Evolutionary conservation across 2,113 vertebrate genomes (phyloP), one percentile per base, ranked within the genome.

Genomic region (Bos taurus): DNA sequence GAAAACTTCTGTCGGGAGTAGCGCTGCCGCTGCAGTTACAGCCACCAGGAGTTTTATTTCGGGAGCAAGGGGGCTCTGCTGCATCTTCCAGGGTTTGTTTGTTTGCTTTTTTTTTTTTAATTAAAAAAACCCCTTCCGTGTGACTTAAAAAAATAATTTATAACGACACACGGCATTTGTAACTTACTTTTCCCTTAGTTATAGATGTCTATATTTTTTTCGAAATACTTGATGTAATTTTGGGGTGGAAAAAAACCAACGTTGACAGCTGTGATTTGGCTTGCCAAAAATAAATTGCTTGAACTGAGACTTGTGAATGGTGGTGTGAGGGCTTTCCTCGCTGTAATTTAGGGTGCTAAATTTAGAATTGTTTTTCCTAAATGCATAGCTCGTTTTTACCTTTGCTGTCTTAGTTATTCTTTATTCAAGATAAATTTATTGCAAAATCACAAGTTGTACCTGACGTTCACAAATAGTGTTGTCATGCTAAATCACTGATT

Each of bases 1-100:
- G 98, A 98, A 98, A 98, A 98, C 98, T 98, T 98, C 97, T 98
- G 97, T 98, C 96, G 95, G 97, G 96, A 97, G 98, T 97, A 98
- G 98, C 98, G 77, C 98, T 98, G 97, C 97, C 94, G 96, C 95
- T 97, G 97, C 97, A 97, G 97, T 97, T 91, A 96, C 95, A 95
- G 95, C 92, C 94, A 97, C 96, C 97, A 96, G 97, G 95, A 98
- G 96, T 98, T 98, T 98, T 98, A 98, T 98, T 98, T 98, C 97
- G 97, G 97, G 98, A 97, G 96, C 98, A 97, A 97, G 96, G 98
- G 98, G 97, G 95, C 97, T 97, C 97, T 97, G 96, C 97, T 95
- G 98, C 98, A 97, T 98, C 98, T 98, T 97, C 96, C 97, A 98
- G 97, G 93, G 97, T 98, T 98, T 91, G 98, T 97, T 98, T 96